Conservation (phyloP, 2,797 vertebrate species). For the Cichlasoma orientale region DNA sequence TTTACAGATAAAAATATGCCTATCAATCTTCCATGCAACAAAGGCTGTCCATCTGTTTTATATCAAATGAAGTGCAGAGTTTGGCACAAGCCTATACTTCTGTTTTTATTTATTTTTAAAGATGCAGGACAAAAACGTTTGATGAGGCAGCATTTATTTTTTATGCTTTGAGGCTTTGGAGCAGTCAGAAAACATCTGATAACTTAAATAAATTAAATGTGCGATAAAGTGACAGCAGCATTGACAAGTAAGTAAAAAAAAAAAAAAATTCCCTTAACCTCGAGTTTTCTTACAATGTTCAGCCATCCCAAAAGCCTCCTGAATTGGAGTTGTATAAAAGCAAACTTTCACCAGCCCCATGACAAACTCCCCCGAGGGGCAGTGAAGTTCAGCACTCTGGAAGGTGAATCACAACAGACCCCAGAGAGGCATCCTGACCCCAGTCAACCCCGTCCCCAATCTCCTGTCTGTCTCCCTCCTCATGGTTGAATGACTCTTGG, state of each 20-base stretch:
- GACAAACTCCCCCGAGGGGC: constrained; percentile 26
- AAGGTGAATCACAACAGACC: constrained; percentile 41
- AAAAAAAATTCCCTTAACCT: not conserved
- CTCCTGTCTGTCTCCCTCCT: not conserved
- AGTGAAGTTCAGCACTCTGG: constrained; percentile 23
- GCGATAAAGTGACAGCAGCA: too few relatives aligned
- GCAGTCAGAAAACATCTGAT: not conserved
- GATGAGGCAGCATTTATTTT: too few relatives aligned
- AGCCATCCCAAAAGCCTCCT: not conserved
- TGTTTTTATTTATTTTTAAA: not conserved
- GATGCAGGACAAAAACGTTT: not conserved
- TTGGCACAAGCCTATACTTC: not conserved
- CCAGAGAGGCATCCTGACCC: constrained; percentile 16
- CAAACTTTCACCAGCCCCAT: not conserved
- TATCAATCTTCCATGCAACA: not conserved
- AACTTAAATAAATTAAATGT: not conserved
- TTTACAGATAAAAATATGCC: too few relatives aligned
- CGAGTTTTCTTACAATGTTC: not conserved
- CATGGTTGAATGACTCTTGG: constrained; percentile 8
- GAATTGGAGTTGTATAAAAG: not conserved
- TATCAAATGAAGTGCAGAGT: not conserved
- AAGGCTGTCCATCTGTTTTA: not conserved
- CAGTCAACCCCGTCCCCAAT: not conserved
- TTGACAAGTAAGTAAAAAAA: not conserved
- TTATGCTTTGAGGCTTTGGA: not conserved